These are phyloP conservation scores for Tokudaia tokunoshimensis DNA, from an alignment of 2,797 vertebrate species.

Conservation along the genomic window DNA sequence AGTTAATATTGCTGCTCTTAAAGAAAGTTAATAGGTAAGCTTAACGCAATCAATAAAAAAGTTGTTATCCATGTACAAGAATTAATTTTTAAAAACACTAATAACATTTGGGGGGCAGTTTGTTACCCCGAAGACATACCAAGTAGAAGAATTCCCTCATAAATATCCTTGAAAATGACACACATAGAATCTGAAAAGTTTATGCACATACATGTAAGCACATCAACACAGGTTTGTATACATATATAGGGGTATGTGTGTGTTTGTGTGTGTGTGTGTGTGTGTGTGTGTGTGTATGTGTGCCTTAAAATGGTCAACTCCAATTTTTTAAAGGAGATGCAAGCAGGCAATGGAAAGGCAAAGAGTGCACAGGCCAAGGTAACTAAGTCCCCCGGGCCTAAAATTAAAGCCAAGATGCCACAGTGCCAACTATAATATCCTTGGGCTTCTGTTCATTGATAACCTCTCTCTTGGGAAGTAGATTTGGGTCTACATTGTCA, in stretches of 20 bases:
- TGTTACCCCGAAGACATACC: neutral
- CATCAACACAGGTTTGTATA: neutral
- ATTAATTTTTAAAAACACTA: neutral
- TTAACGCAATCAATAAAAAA: neutral
- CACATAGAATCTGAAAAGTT: neutral
- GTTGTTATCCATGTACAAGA: neutral
- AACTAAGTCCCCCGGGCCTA: neutral
- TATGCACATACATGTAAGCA: neutral
- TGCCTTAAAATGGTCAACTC: neutral
- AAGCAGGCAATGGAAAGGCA: neutral
- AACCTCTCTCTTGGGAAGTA: neutral
- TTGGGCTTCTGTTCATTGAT: neutral
- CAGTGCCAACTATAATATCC: neutral
- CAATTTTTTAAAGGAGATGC: neutral
- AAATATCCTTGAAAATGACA: neutral
- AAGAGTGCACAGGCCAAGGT: too few species aligned
- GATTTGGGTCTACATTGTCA: neutral
- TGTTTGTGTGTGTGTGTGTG: too few species aligned
- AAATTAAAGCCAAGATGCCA: neutral
- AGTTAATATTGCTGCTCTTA: neutral
- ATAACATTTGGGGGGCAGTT: neutral
- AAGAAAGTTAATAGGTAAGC: neutral
- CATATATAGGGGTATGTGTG: too few species aligned
- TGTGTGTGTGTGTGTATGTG: neutral
- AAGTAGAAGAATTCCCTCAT: neutral